A percentile compares a stretch with the other conserved stretches of the same genome.
These are phyloP conservation scores for Margarornis squamiger DNA, from an alignment of 2,797 vertebrate genomes.

Conservation along the genomic window DNA sequence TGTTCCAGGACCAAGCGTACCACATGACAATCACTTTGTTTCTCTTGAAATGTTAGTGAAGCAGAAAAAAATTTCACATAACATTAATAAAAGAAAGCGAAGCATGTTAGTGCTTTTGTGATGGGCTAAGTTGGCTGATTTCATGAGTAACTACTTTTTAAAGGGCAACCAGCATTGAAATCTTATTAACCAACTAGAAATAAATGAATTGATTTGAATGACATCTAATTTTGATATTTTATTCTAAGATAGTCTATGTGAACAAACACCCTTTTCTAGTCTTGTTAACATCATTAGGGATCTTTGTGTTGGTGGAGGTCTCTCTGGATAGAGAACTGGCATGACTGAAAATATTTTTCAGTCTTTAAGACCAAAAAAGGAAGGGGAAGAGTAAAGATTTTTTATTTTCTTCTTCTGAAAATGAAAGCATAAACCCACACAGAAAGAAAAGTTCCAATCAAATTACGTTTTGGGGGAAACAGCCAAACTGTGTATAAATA, in stretches of 20 bases:
- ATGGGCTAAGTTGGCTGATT: neutral
- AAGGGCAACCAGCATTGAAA: neutral
- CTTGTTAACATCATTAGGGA: neutral
- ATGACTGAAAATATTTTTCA: neutral
- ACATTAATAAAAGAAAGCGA: slow-evolving; percentile 27
- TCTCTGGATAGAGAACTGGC: neutral
- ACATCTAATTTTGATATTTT: neutral
- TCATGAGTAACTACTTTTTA: neutral
- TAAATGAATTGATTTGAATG: slow-evolving; percentile 1
- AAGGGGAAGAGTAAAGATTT: neutral
- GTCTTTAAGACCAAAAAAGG: neutral
- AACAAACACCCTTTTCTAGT: neutral
- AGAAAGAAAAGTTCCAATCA: neutral
- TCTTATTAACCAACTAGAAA: neutral
- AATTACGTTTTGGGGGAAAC: neutral
- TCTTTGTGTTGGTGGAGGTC: neutral
- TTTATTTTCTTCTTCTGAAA: neutral
- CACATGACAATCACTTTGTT: neutral
- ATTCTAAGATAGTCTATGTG: neutral
- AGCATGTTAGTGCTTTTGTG: neutral
- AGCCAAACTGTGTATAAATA: neutral
- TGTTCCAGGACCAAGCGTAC: neutral
- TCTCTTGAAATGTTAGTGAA: slow-evolving; percentile 2
- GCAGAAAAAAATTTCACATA: neutral
- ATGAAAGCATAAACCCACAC: neutral